phyloP scores from a whole-genome alignment of 2,888 invertebrate genomes.

The Autographa gamma region DNA sequence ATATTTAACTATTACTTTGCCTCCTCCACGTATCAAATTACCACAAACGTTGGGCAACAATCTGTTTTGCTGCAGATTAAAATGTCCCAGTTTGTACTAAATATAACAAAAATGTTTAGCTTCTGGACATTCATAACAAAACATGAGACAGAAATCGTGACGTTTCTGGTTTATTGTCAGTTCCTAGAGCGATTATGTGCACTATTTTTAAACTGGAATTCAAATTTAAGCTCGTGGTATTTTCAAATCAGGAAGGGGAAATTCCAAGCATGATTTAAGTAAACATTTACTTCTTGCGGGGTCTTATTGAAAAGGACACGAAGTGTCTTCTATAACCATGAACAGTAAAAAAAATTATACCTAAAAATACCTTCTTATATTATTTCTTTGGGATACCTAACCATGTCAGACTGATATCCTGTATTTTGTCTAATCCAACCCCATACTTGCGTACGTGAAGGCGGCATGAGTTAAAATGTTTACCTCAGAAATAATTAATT shows the following conservation, averaged over 20 bases:
- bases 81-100: slow-evolving; percentile 46
- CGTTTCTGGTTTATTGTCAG: slow-evolving; percentile 82
- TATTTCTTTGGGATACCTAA: neutral
- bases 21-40: slow-evolving; percentile 53
- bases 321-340: neutral
- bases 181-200: slow-evolving; percentile 77
- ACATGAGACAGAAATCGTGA: slow-evolving; percentile 71
- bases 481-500: slow-evolving; percentile 6
- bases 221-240: slow-evolving; percentile 80
- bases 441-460: neutral
- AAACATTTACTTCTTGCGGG: slow-evolving; percentile 63
- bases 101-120: slow-evolving; percentile 59
- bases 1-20: slow-evolving; percentile 63
- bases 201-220: slow-evolving; percentile 80
- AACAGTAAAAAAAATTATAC: too few species aligned
- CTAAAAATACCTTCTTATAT: neutral
- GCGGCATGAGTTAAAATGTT: neutral
- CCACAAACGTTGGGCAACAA: slow-evolving; percentile 48
- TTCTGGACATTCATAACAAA: slow-evolving; percentile 62
- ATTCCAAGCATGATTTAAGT: slow-evolving; percentile 79
- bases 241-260: slow-evolving; percentile 84
- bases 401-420: neutral
- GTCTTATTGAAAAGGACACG: slow-evolving; percentile 34
- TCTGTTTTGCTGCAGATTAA: slow-evolving; percentile 43
- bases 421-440: neutral